These are phyloP conservation scores for Cinclus cinclus DNA, from an alignment of 2,113 vertebrate species.

Conservation along the genomic window DNA sequence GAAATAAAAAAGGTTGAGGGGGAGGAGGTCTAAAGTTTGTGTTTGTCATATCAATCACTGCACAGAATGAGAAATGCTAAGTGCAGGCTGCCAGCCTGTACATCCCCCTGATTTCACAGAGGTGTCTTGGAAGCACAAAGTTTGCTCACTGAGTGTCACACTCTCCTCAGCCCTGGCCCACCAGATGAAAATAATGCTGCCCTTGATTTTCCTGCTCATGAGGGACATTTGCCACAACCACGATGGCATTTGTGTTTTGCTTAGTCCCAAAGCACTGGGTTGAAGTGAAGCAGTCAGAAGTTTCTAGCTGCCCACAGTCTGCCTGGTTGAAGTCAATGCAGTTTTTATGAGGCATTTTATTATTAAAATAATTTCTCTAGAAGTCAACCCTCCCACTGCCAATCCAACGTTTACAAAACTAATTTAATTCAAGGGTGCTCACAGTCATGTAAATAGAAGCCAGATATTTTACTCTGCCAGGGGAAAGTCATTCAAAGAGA, in stretches of 20 bases:
- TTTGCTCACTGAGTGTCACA: not conserved
- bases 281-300: not conserved
- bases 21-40: not conserved
- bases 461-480: not conserved
- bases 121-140: not conserved
- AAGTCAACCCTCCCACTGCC: not conserved
- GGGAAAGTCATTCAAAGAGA: not conserved
- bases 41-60: not conserved
- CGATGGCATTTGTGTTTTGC: not conserved
- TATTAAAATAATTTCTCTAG: not conserved
- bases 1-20: not conserved
- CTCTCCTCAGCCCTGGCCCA: not conserved
- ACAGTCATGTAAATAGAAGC: not conserved
- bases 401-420: not conserved
- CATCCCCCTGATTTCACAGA: not conserved
- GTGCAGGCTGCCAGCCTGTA: not conserved
- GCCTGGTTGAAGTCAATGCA: not conserved
- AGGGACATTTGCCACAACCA: not conserved
- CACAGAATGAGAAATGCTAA: not conserved
- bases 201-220: not conserved
- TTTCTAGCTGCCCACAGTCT: not conserved
- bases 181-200: not conserved
- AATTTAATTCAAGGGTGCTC: not conserved
- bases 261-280: not conserved
- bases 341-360: slow-evolving; percentile 15